phyloP scores from a whole-genome alignment of 2,888 invertebrate genomes.

The Therioaphis trifolii region DNA sequence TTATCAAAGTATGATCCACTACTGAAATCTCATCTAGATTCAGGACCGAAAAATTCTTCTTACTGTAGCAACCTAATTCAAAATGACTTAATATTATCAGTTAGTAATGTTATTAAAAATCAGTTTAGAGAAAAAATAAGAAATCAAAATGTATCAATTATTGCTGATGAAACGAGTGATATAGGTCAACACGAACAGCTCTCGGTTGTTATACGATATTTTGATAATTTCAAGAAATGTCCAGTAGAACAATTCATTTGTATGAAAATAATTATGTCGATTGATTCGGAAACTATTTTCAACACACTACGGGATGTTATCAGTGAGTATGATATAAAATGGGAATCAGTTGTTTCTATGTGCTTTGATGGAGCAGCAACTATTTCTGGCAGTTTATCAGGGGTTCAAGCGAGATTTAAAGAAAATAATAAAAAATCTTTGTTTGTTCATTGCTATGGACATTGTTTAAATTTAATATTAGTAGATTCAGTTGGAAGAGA shows the following conservation, averaged over 20 bases:
- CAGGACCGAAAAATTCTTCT: neutral
- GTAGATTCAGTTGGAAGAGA: slow-evolving; percentile 31
- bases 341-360: slow-evolving; percentile 30
- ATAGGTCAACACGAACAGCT: slow-evolving; percentile 1
- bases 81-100: neutral
- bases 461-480: slow-evolving; percentile 58
- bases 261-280: slow-evolving; percentile 34
- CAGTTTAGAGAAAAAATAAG: neutral
- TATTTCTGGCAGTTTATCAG: slow-evolving; percentile 41
- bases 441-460: slow-evolving; percentile 54
- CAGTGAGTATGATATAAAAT: slow-evolving; percentile 33
- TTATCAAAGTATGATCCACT: slow-evolving; percentile 5
- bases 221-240: neutral
- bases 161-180: slow-evolving; percentile 25
- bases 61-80: neutral
- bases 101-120: neutral
- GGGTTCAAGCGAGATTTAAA: slow-evolving; percentile 40
- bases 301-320: neutral
- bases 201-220: neutral
- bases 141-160: neutral
- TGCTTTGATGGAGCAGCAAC: slow-evolving; percentile 60
- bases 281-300: slow-evolving; percentile 21
- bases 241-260: neutral
- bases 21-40: neutral
- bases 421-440: slow-evolving; percentile 42